Conservation (phyloP, 2,888 invertebrate genomes). For the Homarus gammarus region DNA sequence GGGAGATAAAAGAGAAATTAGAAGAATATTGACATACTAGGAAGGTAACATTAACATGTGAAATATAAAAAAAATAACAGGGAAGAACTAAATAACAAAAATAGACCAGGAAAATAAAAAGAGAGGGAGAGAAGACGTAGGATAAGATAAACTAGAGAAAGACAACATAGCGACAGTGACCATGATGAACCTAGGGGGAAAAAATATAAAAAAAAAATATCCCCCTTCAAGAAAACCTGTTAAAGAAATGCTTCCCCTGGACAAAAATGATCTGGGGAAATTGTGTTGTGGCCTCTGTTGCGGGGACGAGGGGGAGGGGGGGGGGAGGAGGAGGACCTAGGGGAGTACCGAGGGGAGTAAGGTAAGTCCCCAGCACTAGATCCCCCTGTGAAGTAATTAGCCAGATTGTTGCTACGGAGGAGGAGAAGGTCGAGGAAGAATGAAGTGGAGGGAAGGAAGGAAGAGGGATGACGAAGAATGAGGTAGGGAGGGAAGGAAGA, state of each 20-base stretch:
- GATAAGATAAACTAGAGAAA: too few species aligned
- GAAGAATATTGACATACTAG: too few species aligned
- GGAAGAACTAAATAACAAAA: too few species aligned
- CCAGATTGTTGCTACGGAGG: slow-evolving; percentile 55
- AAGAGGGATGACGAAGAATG: background rate
- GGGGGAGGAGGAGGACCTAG: background rate
- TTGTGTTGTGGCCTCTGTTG: background rate
- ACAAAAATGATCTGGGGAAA: slow-evolving; percentile 8
- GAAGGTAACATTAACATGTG: too few species aligned
- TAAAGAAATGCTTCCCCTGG: background rate
- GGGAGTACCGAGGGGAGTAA: background rate
- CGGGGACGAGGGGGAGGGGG: background rate
- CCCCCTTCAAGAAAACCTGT: background rate
- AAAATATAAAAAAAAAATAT: too few species aligned
- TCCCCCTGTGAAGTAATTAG: slow-evolving; percentile 52
- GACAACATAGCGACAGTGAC: background rate
- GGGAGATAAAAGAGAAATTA: too few species aligned
- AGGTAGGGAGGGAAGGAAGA: background rate
- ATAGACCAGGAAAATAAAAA: too few species aligned
- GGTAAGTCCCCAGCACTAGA: background rate
- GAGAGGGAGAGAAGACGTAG: too few species aligned
- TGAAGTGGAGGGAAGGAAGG: background rate
- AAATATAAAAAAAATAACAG: too few species aligned
- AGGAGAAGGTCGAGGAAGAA: background rate
- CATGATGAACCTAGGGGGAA: background rate